Conservation (phyloP, 2,797 vertebrate species). For the Parauchenoglanis ngamensis region DNA sequence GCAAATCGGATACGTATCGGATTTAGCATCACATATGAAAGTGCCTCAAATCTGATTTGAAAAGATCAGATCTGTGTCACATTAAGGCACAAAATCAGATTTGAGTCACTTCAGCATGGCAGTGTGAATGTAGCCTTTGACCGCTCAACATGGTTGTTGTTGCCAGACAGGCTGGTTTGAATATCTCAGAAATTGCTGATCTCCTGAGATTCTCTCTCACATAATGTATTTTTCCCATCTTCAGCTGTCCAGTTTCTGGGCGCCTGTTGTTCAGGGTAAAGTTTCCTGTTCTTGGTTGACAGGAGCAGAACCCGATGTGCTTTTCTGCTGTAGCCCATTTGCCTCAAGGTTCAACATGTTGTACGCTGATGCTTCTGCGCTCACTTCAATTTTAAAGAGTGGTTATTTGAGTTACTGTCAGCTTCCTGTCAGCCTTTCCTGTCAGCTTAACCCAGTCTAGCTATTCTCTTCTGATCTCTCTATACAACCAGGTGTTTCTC, state of each 20-base stretch:
- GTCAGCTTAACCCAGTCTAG: not conserved
- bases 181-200: not conserved
- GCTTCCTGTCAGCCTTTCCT: not conserved
- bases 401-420: not conserved
- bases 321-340: not conserved
- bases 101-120: too few species aligned
- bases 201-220: not conserved
- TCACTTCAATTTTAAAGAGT: not conserved
- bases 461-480: not conserved
- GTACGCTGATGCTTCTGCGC: not conserved
- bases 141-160: not conserved
- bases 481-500: not conserved
- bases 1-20: too few species aligned
- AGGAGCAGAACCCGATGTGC: not conserved
- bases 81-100: too few species aligned
- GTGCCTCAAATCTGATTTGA: too few species aligned
- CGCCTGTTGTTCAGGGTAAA: not conserved
- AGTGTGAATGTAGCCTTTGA: not conserved
- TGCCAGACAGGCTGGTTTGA: not conserved
- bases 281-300: not conserved
- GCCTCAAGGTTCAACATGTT: not conserved
- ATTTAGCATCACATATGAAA: too few species aligned
- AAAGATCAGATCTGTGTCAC: too few species aligned
- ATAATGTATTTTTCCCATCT: not conserved
- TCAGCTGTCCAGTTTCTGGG: not conserved